Percentiles rank a stretch among this genome's conserved stretches.
Conservation (phyloP, 1,140 invertebrate species). For the Hylyphantes graminicola region DNA sequence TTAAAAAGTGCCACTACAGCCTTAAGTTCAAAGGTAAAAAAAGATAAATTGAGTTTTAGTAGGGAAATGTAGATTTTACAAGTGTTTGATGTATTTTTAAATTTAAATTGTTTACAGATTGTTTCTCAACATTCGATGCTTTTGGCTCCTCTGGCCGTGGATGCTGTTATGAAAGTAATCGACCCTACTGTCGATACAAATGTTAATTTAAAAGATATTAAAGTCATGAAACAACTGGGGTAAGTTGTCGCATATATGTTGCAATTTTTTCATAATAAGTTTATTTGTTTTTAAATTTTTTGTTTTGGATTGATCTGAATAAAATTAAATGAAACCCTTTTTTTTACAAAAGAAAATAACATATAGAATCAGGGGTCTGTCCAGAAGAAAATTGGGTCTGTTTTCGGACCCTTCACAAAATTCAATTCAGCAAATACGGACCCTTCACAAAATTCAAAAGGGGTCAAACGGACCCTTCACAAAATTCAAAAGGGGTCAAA, state of each 20-base stretch:
- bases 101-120: conserved; percentile 71
- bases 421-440: too few species aligned
- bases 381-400: too few species aligned
- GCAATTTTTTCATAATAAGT: background rate
- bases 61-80: conserved; percentile 1
- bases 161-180: conserved; percentile 92
- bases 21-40: conserved; percentile 91
- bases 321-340: too few species aligned
- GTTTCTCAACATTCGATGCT: conserved; percentile 97
- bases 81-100: background rate
- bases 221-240: conserved; percentile 95
- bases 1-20: conserved; percentile 96
- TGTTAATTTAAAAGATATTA: conserved; percentile 87
- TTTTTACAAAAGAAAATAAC: too few species aligned
- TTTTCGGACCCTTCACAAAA: too few species aligned
- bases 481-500: too few species aligned
- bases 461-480: too few species aligned
- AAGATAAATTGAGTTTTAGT: conserved; percentile 51
- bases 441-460: too few species aligned
- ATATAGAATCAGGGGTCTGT: too few species aligned
- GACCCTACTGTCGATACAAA: conserved; percentile 74
- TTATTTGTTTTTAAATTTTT: background rate
- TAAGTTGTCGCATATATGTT: conserved; percentile 62
- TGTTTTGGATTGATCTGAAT: background rate
- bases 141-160: conserved; percentile 95